Base-by-base conservation (phyloP, 1,140 invertebrate genomes). In the Lordiphosa stackelbergi region DNA sequence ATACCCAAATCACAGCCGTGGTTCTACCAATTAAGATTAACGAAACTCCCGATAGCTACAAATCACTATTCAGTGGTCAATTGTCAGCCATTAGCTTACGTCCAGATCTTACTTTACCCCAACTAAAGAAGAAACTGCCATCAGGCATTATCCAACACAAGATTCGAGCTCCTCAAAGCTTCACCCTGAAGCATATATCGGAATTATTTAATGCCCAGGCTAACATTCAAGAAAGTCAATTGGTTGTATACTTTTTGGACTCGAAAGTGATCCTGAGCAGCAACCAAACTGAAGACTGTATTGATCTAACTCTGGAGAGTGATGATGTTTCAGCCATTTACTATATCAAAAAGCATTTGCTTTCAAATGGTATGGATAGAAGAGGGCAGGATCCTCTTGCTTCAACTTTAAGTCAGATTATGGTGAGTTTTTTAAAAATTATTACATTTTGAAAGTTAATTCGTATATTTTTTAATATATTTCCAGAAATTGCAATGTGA, bases 401-500 rank as follows among this genome's bases (percentile, higher is more conserved):
- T 1, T 36, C 45, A 31, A 28, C 11, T 1, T 36, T 48, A 31
- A 28, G 22, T 38, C 9, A 40, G 48, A 37, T 83, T 28, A 31
- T 60, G 58, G 72, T 75, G 69, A 49, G 22, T 16, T 16, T 16
- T 16, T 1, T 24, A 5, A 6, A 24, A 5, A 4, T 24, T 24
- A 3, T 24, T 4, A 0, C 5, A 24, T 5, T 5, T 24, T 5
- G 2, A 0, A 24, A 24, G 5, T 24, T 6, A 5, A 24, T 24
- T 5, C 5, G 4, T 5, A 24, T 24, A 24, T 6, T 5, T 24
- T 24, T 24, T 5, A 24, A 24, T 24, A 24, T 24, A 1, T 24
- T 68, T 47, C 11, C 24, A 75, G 72, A 69, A 77, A 55, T 59
- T 73, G 0, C 79, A 79, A 53, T 61, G 59, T 11, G 64, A 81